A percentile compares a stretch with the other conserved stretches of the same genome.
These are phyloP conservation scores for Watsonalla binaria DNA, from an alignment of 2,888 invertebrate genomes.

Conservation along the genomic window DNA sequence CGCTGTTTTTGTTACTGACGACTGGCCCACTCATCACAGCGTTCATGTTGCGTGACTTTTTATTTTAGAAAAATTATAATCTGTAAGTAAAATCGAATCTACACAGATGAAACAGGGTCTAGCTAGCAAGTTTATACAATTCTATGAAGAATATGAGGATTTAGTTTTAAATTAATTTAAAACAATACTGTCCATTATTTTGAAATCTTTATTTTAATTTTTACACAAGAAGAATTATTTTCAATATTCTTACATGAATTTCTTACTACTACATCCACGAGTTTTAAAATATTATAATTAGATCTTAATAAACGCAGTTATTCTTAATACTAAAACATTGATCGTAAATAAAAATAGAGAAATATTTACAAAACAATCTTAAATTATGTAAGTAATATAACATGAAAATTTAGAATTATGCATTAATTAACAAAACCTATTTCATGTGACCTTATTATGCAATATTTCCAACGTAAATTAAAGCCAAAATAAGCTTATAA, in stretches of 20 bases:
- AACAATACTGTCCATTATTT: conserved; percentile 25
- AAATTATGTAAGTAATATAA: conserved; percentile 52
- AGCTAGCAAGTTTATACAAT: too few relatives aligned
- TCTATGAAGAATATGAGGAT: too few relatives aligned
- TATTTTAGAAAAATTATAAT: too few relatives aligned
- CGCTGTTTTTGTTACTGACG: too few relatives aligned
- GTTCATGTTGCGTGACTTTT: too few relatives aligned
- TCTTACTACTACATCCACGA: conserved; percentile 52
- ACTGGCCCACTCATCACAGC: too few relatives aligned
- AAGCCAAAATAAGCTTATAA: conserved; percentile 39
- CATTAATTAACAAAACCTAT: conserved; percentile 56
- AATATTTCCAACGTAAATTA: conserved; percentile 36
- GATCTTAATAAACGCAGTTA: conserved; percentile 44
- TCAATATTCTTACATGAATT: conserved; percentile 55
- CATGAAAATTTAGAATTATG: conserved; percentile 51
- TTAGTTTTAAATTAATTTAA: too few relatives aligned
- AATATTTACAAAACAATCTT: conserved; percentile 73
- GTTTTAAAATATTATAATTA: conserved; percentile 37
- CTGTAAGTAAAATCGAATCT: too few relatives aligned
- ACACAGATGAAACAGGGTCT: too few relatives aligned
- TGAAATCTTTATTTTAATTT: conserved; percentile 65
- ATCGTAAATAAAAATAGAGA: conserved; percentile 55
- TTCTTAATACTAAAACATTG: conserved; percentile 52
- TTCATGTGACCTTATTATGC: conserved; percentile 37
- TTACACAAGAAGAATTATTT: conserved; percentile 66